Conservation (phyloP, 2,888 invertebrate genomes). For the Panorpa germanica region DNA sequence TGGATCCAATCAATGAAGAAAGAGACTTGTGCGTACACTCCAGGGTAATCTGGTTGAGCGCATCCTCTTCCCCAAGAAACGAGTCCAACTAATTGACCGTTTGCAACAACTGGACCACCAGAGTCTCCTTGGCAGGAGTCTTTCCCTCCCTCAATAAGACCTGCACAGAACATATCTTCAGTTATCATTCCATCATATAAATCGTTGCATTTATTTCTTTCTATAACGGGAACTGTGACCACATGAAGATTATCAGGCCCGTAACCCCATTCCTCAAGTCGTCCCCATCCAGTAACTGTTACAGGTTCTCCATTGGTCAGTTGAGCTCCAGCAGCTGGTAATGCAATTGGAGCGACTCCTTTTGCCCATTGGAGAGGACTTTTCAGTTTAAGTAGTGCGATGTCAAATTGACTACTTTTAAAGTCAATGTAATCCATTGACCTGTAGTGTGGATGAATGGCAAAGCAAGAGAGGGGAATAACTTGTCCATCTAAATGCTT, state of each 20-base stretch:
- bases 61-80: no score
- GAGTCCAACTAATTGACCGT: no score
- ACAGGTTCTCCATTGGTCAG: conserved; percentile 20
- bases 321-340: conserved; percentile 21
- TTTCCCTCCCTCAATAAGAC: conserved; percentile 30
- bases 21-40: no score
- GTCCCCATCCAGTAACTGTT: conserved; percentile 23
- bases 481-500: conserved; percentile 28
- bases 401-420: conserved; percentile 33
- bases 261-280: conserved; percentile 16
- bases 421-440: conserved; percentile 28
- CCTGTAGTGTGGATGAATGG: conserved; percentile 30
- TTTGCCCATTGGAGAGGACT: conserved; percentile 27
- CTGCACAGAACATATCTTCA: conserved; percentile 45
- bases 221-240: no score
- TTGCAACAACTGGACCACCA: no score
- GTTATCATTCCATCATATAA: no score
- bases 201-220: no score
- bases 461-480: conserved; percentile 26
- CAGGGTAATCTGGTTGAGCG: no score
- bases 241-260: no score
- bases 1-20: no score
- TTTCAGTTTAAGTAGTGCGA: conserved; percentile 32
- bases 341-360: conserved; percentile 23
- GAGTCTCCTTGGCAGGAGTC: conserved; percentile 29